A percentile compares a stretch with the other conserved stretches of the same genome.
Evolutionary conservation across 2,888 invertebrate genomes (phyloP).

Genomic region (Aethes cnicana): DNA sequence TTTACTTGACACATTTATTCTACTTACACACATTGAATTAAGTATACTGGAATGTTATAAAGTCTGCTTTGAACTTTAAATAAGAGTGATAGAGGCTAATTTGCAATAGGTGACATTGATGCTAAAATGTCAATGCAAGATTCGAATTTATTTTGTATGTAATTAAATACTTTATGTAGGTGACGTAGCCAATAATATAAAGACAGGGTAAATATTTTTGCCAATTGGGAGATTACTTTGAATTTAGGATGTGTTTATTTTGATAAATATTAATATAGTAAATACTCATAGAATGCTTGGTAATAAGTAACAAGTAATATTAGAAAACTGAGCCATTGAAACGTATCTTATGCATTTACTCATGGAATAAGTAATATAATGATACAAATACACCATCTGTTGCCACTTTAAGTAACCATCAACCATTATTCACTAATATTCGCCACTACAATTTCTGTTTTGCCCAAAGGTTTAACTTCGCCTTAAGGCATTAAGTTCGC

Average conservation of each 20-base stretch:
- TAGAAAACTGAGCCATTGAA: slow-evolving; percentile 16
- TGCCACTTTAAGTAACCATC: background rate
- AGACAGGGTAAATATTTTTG: slow-evolving; percentile 27
- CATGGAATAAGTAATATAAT: slow-evolving; percentile 5
- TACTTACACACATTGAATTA: too few species aligned
- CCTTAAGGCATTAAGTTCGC: too few species aligned
- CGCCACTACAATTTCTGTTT: too few species aligned
- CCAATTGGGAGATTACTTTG: slow-evolving; percentile 19
- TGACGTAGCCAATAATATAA: slow-evolving; percentile 20
- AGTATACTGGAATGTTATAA: too few species aligned
- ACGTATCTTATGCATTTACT: slow-evolving; percentile 20
- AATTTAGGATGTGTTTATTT: slow-evolving; percentile 24
- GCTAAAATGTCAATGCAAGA: too few species aligned
- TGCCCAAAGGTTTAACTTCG: too few species aligned
- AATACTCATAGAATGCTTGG: background rate
- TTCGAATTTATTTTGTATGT: too few species aligned
- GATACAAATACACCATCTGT: slow-evolving; percentile 2
- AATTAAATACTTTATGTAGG: too few species aligned
- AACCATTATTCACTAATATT: background rate
- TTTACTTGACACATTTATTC: too few species aligned
- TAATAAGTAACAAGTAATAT: slow-evolving; percentile 1
- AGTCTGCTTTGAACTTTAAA: too few species aligned
- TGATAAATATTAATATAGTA: slow-evolving; percentile 21
- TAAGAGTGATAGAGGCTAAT: too few species aligned
- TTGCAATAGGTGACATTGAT: too few species aligned